phyloP scores from a whole-genome alignment of 2,888 invertebrate species.

The Cryptosula pallasiana region DNA sequence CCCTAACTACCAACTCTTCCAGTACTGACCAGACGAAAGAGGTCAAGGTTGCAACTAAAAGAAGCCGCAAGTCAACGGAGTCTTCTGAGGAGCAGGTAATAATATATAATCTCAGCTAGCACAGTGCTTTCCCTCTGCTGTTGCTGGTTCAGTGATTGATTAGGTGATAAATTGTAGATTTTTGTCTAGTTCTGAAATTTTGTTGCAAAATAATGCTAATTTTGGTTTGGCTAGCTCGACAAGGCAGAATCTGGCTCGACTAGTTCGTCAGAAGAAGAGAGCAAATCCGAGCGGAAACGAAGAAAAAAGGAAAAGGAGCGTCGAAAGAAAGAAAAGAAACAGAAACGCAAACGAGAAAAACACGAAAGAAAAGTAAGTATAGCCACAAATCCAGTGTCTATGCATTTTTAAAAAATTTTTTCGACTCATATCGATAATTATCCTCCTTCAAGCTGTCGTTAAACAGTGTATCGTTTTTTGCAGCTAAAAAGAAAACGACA shows the following conservation, averaged over 20 bases:
- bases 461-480: too few relatives aligned
- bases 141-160: too few relatives aligned
- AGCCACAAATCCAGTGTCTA: too few relatives aligned
- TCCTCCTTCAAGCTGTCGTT: too few relatives aligned
- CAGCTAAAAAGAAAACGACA: background rate
- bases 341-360: conserved; percentile 20
- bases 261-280: background rate
- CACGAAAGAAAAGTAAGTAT: background rate
- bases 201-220: background rate
- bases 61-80: conserved; percentile 5
- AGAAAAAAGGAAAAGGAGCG: conserved; percentile 19
- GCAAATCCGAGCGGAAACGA: background rate
- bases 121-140: too few relatives aligned
- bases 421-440: too few relatives aligned
- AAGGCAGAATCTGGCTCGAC: background rate
- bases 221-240: background rate
- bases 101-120: background rate
- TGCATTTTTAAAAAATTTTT: too few relatives aligned
- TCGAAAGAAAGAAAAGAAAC: conserved; percentile 9
- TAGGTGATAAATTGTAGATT: background rate
- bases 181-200: background rate
- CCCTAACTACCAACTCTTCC: background rate
- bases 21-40: conserved; percentile 17
- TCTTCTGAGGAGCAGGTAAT: conserved; percentile 18
- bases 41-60: background rate